Conservation (phyloP, 2,888 invertebrate species). For the Neocrepidodera transversa region DNA sequence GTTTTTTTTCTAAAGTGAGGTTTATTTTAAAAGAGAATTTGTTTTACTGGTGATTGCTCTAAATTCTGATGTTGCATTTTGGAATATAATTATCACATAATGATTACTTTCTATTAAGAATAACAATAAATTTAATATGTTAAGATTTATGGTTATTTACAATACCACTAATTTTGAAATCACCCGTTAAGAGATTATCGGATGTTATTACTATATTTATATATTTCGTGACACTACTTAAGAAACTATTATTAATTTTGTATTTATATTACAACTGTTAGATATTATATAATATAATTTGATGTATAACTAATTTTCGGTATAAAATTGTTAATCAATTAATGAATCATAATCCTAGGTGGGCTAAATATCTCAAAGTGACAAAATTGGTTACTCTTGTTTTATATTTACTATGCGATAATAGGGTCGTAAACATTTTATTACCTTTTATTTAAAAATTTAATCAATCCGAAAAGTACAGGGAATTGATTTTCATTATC, state of each 20-base stretch:
- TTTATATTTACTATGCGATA: constrained; percentile 7
- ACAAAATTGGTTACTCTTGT: not conserved
- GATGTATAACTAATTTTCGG: no score
- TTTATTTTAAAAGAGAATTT: no score
- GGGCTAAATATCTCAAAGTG: constrained; percentile 2
- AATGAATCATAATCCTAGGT: constrained; percentile 4
- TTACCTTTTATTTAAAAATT: constrained; percentile 6
- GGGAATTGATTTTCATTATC: constrained; percentile 11
- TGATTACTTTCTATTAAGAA: constrained; percentile 26
- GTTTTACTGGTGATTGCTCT: no score
- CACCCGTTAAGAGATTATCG: constrained; percentile 30
- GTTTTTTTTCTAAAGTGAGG: no score
- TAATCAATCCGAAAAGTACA: not conserved
- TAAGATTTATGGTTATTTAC: constrained; percentile 21
- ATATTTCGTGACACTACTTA: constrained; percentile 1
- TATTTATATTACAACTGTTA: not conserved
- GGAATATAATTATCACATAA: constrained; percentile 24
- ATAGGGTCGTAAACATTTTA: constrained; percentile 7
- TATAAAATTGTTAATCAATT: no score
- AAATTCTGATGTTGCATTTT: no score
- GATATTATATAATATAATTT: no score
- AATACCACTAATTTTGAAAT: constrained; percentile 23
- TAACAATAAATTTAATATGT: constrained; percentile 31
- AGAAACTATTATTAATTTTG: constrained; percentile 3
- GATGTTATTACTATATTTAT: constrained; percentile 12